Percentiles rank a stretch among this genome's conserved stretches.
These are phyloP conservation scores for Papilio polyxenes DNA, from an alignment of 1,140 invertebrate genomes.

Conservation along the genomic window DNA sequence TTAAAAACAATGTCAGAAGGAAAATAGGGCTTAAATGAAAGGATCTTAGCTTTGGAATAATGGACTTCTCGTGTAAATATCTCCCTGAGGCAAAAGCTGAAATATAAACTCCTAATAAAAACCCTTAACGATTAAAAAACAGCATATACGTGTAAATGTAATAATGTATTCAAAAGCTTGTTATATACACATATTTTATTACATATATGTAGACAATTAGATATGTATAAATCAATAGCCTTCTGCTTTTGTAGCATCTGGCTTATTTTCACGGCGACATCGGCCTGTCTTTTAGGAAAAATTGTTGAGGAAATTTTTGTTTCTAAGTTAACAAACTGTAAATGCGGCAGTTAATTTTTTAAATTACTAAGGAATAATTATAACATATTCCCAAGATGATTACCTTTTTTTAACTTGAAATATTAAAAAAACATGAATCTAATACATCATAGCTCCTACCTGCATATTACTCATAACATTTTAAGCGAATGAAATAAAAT, in stretches of 20 bases:
- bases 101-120: constrained; percentile 7
- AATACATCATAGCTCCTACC: too few relatives aligned
- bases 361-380: too few relatives aligned
- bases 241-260: neutral
- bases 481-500: neutral
- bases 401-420: too few relatives aligned
- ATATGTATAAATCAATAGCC: neutral
- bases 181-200: neutral
- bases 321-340: too few relatives aligned
- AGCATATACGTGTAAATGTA: neutral
- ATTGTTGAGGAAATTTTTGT: too few relatives aligned
- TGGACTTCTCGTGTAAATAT: neutral
- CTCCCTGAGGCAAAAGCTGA: neutral
- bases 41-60: constrained; percentile 2
- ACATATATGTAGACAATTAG: neutral
- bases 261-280: neutral
- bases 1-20: neutral
- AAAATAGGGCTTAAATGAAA: neutral
- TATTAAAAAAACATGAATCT: too few relatives aligned
- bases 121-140: neutral
- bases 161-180: neutral
- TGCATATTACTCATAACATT: too few relatives aligned
- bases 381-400: too few relatives aligned
- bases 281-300: too few relatives aligned
- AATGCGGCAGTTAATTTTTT: too few relatives aligned